Conservation (phyloP, 2,888 invertebrate genomes). For the Prosapia bicincta region DNA sequence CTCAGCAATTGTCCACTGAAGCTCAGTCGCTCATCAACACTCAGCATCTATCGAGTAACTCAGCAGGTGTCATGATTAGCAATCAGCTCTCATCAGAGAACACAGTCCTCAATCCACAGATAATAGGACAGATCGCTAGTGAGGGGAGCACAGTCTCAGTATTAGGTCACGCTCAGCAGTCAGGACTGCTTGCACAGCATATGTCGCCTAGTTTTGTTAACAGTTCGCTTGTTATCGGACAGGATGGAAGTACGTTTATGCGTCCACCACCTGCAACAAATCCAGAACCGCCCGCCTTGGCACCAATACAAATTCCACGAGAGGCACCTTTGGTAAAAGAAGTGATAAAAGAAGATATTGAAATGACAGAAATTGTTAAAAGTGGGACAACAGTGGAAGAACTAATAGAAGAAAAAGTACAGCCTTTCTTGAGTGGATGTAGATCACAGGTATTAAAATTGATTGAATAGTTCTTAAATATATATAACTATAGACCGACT, state of each 20-base stretch:
- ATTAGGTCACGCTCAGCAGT: background rate
- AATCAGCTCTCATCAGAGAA: conserved; percentile 31
- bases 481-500: too few relatives aligned
- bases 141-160: background rate
- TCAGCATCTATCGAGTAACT: conserved; percentile 39
- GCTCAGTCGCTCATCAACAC: conserved; percentile 20
- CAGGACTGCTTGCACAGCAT: background rate
- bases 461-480: too few relatives aligned
- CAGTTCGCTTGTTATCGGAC: conserved; percentile 11
- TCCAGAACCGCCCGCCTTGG: background rate
- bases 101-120: conserved; percentile 14
- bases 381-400: background rate
- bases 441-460: conserved; percentile 22
- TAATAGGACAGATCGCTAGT: conserved; percentile 15
- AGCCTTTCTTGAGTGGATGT: conserved; percentile 7
- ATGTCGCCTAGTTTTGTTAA: background rate
- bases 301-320: conserved; percentile 6
- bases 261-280: background rate
- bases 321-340: background rate
- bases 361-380: background rate
- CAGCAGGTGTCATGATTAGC: conserved; percentile 45
- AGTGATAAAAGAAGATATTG: background rate
- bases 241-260: background rate
- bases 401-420: conserved; percentile 4
- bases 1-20: conserved; percentile 28